Evolutionary conservation across 2,113 vertebrate species (phyloP).

Genomic region (Myotis lucifugus): DNA sequence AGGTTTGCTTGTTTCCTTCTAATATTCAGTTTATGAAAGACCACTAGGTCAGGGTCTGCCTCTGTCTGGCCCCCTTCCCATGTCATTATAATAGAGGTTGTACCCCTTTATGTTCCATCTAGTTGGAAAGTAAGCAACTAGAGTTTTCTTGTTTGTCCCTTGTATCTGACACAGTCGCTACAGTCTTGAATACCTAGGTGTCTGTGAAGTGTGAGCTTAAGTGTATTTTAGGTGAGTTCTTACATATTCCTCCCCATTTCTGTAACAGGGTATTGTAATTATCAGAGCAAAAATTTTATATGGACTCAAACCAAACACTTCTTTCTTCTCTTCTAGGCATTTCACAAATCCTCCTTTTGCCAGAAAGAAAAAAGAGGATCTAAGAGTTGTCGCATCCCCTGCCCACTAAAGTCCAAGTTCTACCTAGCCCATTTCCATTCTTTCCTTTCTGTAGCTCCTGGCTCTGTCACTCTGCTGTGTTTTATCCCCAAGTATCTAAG

Average conservation of each 20-base stretch:
- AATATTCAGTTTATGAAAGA: not conserved
- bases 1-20: constrained; percentile 23
- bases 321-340: not conserved
- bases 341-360: not conserved
- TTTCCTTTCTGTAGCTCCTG: not conserved
- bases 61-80: not conserved
- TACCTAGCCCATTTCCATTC: not conserved
- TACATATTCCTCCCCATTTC: not conserved
- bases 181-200: not conserved
- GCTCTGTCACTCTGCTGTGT: not conserved
- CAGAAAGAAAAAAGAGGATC: not conserved
- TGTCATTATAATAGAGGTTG: not conserved
- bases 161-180: not conserved
- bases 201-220: not conserved
- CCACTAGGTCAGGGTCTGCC: not conserved
- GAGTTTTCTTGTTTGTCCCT: not conserved
- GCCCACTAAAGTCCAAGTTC: not conserved
- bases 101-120: not conserved
- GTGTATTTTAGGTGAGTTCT: not conserved
- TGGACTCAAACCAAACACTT: not conserved
- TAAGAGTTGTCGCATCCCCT: not conserved
- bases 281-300: not conserved
- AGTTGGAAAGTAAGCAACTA: not conserved
- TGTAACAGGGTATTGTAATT: not conserved
- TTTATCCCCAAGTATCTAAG: not conserved